These are phyloP conservation scores for Clarias batrachus DNA, from an alignment of 2,113 vertebrate species.

Conservation along the genomic window DNA sequence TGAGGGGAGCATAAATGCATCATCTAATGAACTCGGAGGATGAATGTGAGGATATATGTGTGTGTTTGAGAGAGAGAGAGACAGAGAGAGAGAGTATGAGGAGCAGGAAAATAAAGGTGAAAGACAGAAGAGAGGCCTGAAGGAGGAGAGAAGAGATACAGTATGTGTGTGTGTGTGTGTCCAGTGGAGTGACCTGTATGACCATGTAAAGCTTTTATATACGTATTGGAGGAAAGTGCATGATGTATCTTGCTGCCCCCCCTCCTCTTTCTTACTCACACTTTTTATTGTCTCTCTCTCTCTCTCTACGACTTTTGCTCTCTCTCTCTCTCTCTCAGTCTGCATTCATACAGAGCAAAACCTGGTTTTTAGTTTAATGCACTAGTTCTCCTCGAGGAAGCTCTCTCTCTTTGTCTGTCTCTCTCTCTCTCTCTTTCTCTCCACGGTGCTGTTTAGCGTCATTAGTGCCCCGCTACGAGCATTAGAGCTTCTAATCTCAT, in stretches of 20 bases:
- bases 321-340: background rate
- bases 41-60: background rate
- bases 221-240: slow-evolving; percentile 44
- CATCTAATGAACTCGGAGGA: slow-evolving; percentile 17
- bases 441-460: slow-evolving; percentile 36
- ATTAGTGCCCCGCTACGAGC: slow-evolving; percentile 48
- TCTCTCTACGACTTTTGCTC: background rate
- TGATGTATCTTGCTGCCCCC: background rate
- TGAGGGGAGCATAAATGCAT: slow-evolving; percentile 43
- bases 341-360: background rate
- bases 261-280: background rate
- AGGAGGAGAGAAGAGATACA: background rate
- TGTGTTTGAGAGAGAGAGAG: background rate
- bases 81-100: slow-evolving; percentile 6
- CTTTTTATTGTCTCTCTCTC: background rate
- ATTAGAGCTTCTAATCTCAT: slow-evolving; percentile 47
- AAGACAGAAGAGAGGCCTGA: background rate
- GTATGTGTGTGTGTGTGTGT: slow-evolving; percentile 8
- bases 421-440: slow-evolving; percentile 4
- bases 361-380: background rate
- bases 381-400: background rate
- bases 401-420: slow-evolving; percentile 11
- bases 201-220: slow-evolving; percentile 53
- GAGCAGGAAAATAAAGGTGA: slow-evolving; percentile 8
- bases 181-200: slow-evolving; percentile 35